Evolutionary conservation across 1,140 invertebrate genomes (phyloP).

Genomic region (Nasonia longicornis): DNA sequence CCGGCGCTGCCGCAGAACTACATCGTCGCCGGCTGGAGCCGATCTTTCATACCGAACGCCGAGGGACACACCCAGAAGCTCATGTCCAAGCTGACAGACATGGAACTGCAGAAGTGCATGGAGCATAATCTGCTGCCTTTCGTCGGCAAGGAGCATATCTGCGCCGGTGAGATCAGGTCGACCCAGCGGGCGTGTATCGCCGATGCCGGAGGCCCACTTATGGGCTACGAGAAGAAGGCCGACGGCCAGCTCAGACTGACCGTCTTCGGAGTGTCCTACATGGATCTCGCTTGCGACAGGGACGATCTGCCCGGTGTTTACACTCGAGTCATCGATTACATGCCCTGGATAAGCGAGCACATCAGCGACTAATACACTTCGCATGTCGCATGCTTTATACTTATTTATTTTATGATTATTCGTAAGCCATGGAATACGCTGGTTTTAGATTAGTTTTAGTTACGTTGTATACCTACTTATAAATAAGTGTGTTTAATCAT

Average conservation of each 20-base stretch:
- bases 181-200: neutral
- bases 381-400: neutral
- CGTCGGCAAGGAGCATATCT: neutral
- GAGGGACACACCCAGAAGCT: neutral
- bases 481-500: too few species aligned
- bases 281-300: neutral
- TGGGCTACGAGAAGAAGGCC: neutral
- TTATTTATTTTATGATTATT: neutral
- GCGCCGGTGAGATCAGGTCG: neutral
- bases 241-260: neutral
- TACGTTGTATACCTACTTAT: too few species aligned
- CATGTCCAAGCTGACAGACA: neutral
- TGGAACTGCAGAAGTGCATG: neutral
- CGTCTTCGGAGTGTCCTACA: neutral
- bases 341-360: constrained; percentile 13
- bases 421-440: neutral
- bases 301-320: neutral
- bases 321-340: neutral
- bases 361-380: neutral
- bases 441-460: neutral
- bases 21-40: constrained; percentile 13
- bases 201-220: constrained; percentile 17
- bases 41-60: neutral
- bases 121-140: neutral
- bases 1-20: neutral